Base-by-base conservation (phyloP, 2,888 invertebrate species). In the Rutpela maculata region DNA sequence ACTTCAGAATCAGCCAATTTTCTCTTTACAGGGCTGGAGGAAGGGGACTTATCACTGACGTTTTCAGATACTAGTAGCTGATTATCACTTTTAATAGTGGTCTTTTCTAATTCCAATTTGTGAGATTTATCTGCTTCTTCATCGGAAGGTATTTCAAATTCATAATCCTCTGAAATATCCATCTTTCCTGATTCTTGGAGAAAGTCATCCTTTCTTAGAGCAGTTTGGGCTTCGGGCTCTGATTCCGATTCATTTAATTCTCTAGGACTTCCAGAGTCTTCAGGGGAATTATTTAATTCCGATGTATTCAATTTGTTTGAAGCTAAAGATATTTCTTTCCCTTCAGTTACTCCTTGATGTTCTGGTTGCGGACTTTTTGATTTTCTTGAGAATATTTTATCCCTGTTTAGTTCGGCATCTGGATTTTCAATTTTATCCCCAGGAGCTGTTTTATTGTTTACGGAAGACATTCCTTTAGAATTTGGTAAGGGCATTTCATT, bases 61-160 rank as follows among this genome's bases (percentile, higher is more conserved):
- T 50, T 15, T 50, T 50, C 50, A 1, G n/a, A 4, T 50, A n/a
- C 6, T 50, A n/a, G 6, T n/a, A 15, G n/a, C 50, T 50, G 50
- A n/a, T 6, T 1, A 12, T 50, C n/a, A 1, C 50, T 50, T 15
- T 1, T n/a, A 35, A 57, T 19, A 66, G 12, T 67, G 66, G 17
- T 31, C 67, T 68, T n/a, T 18, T 59, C 55, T 17, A n/a, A 18
- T 17, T 68, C 26, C 15, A 57, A 31, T 6, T 67, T 56, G 31
- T 77, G 50, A 19, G 55, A 22, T n/a, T 26, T 56, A n/a, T 69
- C 69, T 43, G 19, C 43, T 50, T 60, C 79, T 50, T 78, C 80
- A 75, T 84, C 84, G 55, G 84, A 83, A 9, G 80, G 78, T n/a
- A 81, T 26, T 18, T 78, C 68, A 73, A 83, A 84, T 22, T 81